These are phyloP conservation scores for Chroicocephalus ridibundus DNA, from an alignment of 2,113 vertebrate genomes.

Conservation along the genomic window DNA sequence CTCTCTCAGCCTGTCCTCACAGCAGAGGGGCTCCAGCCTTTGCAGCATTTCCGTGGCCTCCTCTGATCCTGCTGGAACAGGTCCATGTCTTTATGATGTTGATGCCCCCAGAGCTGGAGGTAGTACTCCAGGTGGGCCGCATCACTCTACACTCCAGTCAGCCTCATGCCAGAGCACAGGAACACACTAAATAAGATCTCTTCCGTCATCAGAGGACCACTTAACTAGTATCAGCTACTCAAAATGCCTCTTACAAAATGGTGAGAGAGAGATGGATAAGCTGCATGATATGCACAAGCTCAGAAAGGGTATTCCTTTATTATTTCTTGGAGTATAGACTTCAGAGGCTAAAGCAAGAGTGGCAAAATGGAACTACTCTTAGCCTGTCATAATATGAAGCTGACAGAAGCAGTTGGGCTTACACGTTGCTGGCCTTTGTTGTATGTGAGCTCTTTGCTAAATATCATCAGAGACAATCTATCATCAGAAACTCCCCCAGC, in stretches of 20 bases:
- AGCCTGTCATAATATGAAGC: background rate
- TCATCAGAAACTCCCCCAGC: background rate
- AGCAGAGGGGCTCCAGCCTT: background rate
- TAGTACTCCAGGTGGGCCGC: background rate
- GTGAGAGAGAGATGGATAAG: background rate
- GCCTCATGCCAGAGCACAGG: background rate
- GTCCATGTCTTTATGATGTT: background rate
- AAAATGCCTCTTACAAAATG: background rate
- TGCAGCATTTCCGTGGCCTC: background rate
- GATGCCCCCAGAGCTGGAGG: background rate
- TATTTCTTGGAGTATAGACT: background rate
- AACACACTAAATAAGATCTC: background rate
- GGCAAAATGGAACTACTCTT: background rate
- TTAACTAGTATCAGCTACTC: background rate
- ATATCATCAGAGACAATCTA: background rate
- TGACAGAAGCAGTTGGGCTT: background rate
- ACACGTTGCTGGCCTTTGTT: background rate
- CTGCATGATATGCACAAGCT: background rate
- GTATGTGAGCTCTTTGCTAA: conserved; percentile 1
- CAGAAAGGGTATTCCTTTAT: background rate
- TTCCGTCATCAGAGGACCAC: background rate
- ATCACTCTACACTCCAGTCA: background rate
- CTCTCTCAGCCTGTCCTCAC: background rate
- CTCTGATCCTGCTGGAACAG: background rate
- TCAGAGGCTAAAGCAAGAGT: background rate